Evolutionary conservation across 2,888 invertebrate genomes (phyloP), one percentile per base, ranked within the genome.

Genomic region (Polymixis lichenea): DNA sequence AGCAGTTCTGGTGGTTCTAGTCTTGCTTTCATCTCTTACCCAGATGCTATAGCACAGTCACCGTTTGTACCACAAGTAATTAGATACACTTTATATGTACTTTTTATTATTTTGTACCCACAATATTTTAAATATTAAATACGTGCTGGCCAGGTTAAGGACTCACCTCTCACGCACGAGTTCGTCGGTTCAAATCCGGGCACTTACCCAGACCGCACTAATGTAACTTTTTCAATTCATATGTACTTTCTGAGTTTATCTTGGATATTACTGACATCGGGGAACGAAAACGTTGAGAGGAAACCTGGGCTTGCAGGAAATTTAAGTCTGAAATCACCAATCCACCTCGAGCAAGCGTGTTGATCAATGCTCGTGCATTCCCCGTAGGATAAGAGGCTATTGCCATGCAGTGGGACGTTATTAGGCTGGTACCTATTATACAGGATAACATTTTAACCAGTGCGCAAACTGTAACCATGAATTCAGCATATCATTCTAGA

Each of bases 21-120:
- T 22, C 95, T 98, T 66, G 98, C 98, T 0, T 98, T 98, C 90
- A 97, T 98, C 53, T 98, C 98, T 0, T 98, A 98, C 93, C 98
- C 98, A 0, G 98, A 98, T 88, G 98, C 98, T 4, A 97, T 98
- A 77, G 97, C 98, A 0, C 97, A 98, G 88, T 98, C 98, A 83
- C 96, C 97, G 56, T 94, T 97, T n/a, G 97, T 98, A 9, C 98
- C 98, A 2, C 98, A 98, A 97, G 97, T 98, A 25, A 55, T 49
- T 55, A 19, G 3, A 38, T 19, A n/a, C 13, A 49, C 8, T 9
- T 58, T 51, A 22, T n/a, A n/a, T n/a, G 11, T 22, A 49, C 15
- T 38, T 32, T 32, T 32, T 25, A 19, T 70, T 46, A 56, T 55
- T n/a, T 69, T 19, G 13, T 56, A 32, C 3, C 2, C 13, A 28